phyloP scores from a whole-genome alignment of 92 coral and sea anemone genomes.

The Epizoanthus stellaris region DNA sequence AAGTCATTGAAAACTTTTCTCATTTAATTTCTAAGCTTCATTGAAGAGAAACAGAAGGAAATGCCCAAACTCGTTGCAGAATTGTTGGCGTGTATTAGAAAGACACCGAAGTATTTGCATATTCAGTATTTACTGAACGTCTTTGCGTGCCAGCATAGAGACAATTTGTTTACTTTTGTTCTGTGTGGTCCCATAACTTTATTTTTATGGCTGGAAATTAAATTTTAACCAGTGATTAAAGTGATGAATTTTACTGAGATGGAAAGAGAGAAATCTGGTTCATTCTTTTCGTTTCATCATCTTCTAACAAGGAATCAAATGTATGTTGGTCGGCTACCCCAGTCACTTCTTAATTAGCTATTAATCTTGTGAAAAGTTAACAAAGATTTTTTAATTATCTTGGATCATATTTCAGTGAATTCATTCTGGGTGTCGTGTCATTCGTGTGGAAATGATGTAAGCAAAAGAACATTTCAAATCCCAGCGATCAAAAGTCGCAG shows the following conservation, averaged over 20 bases:
- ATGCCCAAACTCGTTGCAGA: not conserved
- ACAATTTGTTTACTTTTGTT: conserved; percentile 54
- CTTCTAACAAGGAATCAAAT: conserved; percentile 58
- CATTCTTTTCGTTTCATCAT: conserved; percentile 37
- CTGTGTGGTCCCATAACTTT: conserved; percentile 15
- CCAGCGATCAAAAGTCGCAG: not conserved
- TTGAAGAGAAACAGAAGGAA: not conserved
- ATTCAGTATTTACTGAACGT: conserved; percentile 75
- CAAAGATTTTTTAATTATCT: conserved; percentile 95
- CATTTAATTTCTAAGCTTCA: not conserved
- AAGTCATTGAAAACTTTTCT: not conserved
- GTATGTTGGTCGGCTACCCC: conserved; percentile 88
- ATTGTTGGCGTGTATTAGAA: conserved; percentile 43
- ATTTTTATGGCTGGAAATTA: not conserved
- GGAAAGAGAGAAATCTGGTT: conserved; percentile 17
- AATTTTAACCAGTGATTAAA: not conserved
- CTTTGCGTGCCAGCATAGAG: conserved; percentile 71
- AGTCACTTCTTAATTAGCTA: conserved; percentile 93
- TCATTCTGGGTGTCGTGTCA: conserved; percentile 9
- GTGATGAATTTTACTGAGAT: not conserved
- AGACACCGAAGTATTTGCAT: conserved; percentile 61
- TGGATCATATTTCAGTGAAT: conserved; percentile 78
- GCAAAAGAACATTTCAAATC: not conserved
- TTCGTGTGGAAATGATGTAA: conserved; percentile 34
- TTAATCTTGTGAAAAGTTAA: conserved; percentile 95